Percentiles rank a stretch among this genome's conserved stretches.
These are phyloP conservation scores for Nomada ferruginata DNA, from an alignment of 2,888 invertebrate species.

Conservation along the genomic window DNA sequence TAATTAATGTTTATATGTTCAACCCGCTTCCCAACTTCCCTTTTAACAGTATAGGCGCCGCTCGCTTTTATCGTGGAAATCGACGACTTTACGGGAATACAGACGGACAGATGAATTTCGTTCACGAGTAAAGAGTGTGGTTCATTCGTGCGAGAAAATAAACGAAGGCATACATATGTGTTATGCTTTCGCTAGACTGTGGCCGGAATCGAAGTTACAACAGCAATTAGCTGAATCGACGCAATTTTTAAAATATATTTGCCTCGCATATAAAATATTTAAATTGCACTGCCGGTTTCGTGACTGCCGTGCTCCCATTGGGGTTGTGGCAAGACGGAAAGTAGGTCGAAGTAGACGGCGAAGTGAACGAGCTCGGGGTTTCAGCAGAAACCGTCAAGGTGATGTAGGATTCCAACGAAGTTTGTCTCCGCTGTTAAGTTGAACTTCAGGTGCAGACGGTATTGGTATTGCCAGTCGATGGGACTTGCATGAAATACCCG, in stretches of 20 bases:
- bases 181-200: background rate
- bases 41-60: too few relatives aligned
- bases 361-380: constrained; percentile 49
- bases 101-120: too few relatives aligned
- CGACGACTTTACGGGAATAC: too few relatives aligned
- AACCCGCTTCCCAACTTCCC: too few relatives aligned
- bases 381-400: constrained; percentile 61
- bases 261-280: constrained; percentile 66
- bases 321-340: constrained; percentile 48
- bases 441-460: constrained; percentile 58
- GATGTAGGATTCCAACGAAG: constrained; percentile 57
- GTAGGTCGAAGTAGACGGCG: constrained; percentile 68
- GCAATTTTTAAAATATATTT: constrained; percentile 56
- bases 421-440: constrained; percentile 61
- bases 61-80: too few relatives aligned
- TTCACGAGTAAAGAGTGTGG: too few relatives aligned
- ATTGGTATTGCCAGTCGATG: constrained; percentile 54
- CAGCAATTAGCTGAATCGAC: constrained; percentile 50
- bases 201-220: background rate
- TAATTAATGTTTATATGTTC: too few relatives aligned
- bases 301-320: constrained; percentile 54
- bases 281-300: constrained; percentile 66
- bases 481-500: constrained; percentile 20
- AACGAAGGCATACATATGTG: too few relatives aligned
- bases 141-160: too few relatives aligned